Evolutionary conservation across 2,797 vertebrate species (phyloP).

Genomic region (Bryconaethiops microstoma): DNA sequence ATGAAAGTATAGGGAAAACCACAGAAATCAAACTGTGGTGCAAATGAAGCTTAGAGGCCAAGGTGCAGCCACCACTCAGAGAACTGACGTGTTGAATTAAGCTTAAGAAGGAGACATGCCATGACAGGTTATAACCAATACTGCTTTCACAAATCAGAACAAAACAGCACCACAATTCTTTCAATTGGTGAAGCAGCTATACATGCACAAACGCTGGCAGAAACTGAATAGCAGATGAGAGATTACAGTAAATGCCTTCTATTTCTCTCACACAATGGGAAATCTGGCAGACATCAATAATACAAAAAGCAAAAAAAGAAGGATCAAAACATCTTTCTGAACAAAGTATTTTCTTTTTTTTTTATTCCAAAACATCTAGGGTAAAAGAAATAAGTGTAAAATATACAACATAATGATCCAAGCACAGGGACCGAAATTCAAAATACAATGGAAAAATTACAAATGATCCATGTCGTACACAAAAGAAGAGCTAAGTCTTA

Average conservation of each 20-base stretch:
- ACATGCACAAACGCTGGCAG: neutral
- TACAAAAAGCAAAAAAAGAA: slow-evolving; percentile 7
- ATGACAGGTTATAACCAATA: neutral
- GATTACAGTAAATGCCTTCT: neutral
- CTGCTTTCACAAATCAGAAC: neutral
- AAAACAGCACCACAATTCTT: neutral
- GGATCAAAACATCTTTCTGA: slow-evolving; percentile 42
- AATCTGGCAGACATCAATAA: neutral
- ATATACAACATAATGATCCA: slow-evolving; percentile 72
- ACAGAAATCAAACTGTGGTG: neutral
- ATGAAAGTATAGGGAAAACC: neutral
- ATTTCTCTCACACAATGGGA: neutral
- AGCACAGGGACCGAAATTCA: slow-evolving; percentile 58
- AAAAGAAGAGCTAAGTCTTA: slow-evolving; percentile 45
- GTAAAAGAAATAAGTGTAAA: slow-evolving; percentile 77
- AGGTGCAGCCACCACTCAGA: neutral
- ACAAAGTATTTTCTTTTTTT: slow-evolving; percentile 59
- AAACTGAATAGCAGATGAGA: neutral
- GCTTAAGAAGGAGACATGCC: neutral
- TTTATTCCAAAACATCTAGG: slow-evolving; percentile 78
- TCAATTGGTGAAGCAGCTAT: neutral
- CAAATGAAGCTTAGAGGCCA: neutral
- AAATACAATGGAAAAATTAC: slow-evolving; percentile 52
- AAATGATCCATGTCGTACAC: slow-evolving; percentile 52
- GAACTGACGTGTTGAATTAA: neutral